A percentile compares a stretch with the other conserved stretches of the same genome.
Conservation (phyloP, 2,888 invertebrate genomes). For the Mamestra brassicae region DNA sequence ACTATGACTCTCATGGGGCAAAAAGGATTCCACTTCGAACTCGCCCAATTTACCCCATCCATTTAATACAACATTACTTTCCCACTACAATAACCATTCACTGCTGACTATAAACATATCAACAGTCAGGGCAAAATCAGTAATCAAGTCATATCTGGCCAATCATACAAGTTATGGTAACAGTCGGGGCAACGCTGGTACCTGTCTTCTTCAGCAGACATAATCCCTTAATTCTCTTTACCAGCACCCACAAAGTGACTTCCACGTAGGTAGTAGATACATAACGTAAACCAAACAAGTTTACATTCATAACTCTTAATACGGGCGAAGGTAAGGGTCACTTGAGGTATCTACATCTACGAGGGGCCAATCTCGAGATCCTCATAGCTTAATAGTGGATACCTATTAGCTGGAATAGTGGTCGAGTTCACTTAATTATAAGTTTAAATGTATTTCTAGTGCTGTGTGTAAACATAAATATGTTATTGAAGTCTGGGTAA, state of each 20-base stretch:
- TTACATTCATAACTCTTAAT: conserved; percentile 18
- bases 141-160: neutral
- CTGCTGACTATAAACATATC: neutral
- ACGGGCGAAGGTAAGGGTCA: conserved; percentile 17
- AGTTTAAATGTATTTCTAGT: neutral
- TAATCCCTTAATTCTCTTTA: conserved; percentile 17
- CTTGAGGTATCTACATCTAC: neutral
- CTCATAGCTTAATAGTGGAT: conserved; percentile 29
- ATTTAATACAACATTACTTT: neutral
- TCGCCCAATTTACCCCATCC: neutral
- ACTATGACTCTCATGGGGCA: neutral
- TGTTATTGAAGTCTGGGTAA: no score
- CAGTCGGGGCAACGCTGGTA: no score
- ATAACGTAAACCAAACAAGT: conserved; percentile 26
- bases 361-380: conserved; percentile 10
- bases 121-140: neutral
- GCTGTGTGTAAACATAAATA: no score
- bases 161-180: neutral
- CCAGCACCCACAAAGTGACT: neutral
- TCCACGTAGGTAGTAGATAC: neutral
- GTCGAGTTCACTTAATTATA: conserved; percentile 11
- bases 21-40: neutral
- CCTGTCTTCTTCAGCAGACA: neutral
- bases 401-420: no score
- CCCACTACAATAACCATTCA: neutral